Evolutionary conservation across 2,113 vertebrate genomes (phyloP).

Genomic region (Eptesicus fuscus): DNA sequence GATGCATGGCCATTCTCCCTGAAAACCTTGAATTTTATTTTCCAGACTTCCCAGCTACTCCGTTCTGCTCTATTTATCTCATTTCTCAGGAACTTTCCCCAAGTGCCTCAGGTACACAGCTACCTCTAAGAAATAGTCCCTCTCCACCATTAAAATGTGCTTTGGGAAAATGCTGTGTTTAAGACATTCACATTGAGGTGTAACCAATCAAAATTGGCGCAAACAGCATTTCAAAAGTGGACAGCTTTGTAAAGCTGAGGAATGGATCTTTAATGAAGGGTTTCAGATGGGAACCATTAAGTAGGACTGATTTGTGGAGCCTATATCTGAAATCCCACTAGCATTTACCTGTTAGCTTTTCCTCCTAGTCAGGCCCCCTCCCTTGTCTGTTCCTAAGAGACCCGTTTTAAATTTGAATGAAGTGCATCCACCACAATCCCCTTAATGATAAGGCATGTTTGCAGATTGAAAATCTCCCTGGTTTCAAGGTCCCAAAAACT

Average conservation of each 20-base stretch:
- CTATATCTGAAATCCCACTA: background rate
- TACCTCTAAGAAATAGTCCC: conserved; percentile 24
- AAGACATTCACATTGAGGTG: background rate
- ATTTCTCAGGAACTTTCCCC: background rate
- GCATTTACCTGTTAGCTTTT: background rate
- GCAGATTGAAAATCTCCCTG: background rate
- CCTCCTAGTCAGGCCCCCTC: background rate
- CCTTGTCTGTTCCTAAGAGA: background rate
- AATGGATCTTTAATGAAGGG: background rate
- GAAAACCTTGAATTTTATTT: background rate
- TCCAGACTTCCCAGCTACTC: background rate
- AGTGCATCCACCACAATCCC: background rate
- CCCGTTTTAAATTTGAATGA: background rate
- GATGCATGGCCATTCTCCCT: background rate
- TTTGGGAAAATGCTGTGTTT: conserved; percentile 7
- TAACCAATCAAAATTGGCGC: background rate
- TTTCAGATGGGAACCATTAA: background rate
- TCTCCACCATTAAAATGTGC: background rate
- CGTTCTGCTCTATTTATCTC: conserved; percentile 31
- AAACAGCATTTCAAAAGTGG: background rate
- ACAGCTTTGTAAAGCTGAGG: background rate
- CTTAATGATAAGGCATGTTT: background rate
- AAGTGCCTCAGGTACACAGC: background rate
- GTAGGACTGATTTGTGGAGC: background rate
- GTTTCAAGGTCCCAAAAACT: background rate